Percentiles rank a stretch among this genome's conserved stretches.
These are phyloP conservation scores for Zhengitettix transpicula DNA, from an alignment of 2,888 invertebrate species.

Conservation along the genomic window DNA sequence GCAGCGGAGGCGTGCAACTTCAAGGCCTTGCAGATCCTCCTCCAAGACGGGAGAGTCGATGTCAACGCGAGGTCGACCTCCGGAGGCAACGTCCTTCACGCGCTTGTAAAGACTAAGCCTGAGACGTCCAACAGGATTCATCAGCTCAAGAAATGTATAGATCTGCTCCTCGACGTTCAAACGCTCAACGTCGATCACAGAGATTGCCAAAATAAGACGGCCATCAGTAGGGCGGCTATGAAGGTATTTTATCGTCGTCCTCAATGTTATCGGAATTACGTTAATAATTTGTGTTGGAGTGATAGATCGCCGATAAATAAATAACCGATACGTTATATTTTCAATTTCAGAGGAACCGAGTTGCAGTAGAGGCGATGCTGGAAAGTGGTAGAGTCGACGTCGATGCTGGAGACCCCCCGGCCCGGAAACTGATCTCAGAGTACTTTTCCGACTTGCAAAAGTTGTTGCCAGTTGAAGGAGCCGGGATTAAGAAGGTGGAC, in stretches of 20 bases:
- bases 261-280: no score
- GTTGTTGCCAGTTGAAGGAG: background rate
- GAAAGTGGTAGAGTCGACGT: conserved; percentile 31
- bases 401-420: conserved; percentile 23
- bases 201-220: background rate
- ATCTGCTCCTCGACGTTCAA: background rate
- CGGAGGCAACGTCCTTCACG: background rate
- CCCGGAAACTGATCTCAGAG: background rate
- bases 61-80: background rate
- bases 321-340: no score
- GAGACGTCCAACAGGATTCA: background rate
- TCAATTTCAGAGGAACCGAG: background rate
- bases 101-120: background rate
- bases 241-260: background rate
- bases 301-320: no score
- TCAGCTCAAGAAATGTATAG: background rate
- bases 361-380: conserved; percentile 35
- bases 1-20: background rate
- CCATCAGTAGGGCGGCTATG: background rate
- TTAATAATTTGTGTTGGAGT: no score
- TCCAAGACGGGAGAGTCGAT: background rate
- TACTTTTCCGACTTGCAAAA: background rate
- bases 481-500: conserved; percentile 9
- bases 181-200: background rate
- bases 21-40: background rate